phyloP scores from a whole-genome alignment of 2,797 vertebrate genomes.

The Alouatta caraya region DNA sequence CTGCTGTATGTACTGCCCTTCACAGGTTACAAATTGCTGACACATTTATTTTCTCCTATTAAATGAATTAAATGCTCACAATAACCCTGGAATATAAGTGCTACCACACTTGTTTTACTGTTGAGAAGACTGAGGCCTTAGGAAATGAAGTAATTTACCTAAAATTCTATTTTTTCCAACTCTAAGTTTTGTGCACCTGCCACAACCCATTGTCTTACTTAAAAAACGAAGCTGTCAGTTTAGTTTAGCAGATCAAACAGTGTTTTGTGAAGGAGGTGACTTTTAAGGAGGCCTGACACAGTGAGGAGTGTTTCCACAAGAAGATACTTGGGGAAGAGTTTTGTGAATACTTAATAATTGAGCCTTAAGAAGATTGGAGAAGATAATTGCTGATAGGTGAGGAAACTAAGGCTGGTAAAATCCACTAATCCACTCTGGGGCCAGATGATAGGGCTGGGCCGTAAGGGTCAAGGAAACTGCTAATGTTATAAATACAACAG shows the following conservation, averaged over 20 bases:
- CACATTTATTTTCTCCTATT: background rate
- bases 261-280: background rate
- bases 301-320: background rate
- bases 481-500: background rate
- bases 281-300: background rate
- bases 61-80: slow-evolving; percentile 1
- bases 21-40: slow-evolving; percentile 44
- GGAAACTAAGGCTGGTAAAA: background rate
- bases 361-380: background rate
- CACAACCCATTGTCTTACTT: background rate
- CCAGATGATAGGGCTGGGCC: background rate
- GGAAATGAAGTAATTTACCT: background rate
- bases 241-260: background rate
- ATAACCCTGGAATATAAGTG: background rate
- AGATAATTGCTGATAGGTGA: background rate
- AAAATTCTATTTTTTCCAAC: background rate
- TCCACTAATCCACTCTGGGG: background rate
- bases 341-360: background rate
- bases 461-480: background rate
- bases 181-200: background rate
- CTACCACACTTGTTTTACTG: background rate
- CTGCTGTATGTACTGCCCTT: background rate
- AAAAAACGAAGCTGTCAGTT: background rate
- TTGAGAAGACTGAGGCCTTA: background rate
- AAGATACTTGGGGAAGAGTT: background rate